These are phyloP conservation scores for Melipona bicolor DNA, from an alignment of 2,888 invertebrate genomes.

Conservation along the genomic window DNA sequence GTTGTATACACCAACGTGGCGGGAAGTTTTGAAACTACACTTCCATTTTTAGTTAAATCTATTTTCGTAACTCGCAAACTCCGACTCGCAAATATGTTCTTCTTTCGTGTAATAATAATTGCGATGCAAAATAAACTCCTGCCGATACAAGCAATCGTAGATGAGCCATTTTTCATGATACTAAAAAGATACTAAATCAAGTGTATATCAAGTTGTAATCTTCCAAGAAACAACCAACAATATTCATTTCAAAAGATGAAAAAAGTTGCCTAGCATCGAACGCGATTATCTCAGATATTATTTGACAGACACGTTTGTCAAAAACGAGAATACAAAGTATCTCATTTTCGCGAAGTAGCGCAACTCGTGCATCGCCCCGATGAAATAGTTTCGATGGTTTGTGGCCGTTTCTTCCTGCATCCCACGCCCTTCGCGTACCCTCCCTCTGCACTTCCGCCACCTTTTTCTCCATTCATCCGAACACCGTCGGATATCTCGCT, in stretches of 20 bases:
- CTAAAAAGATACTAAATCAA: constrained; percentile 1
- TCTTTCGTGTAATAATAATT: not conserved
- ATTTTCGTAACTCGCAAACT: not conserved
- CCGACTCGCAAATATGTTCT: not conserved
- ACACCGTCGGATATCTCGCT: constrained; percentile 79
- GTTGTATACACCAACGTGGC: not conserved
- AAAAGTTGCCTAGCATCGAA: not conserved
- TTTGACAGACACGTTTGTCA: not conserved
- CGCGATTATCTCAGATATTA: not conserved
- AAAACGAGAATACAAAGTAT: not conserved
- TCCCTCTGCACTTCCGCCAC: constrained; percentile 55
- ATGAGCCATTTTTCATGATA: not conserved
- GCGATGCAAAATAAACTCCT: too few species aligned
- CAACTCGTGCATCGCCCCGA: constrained; percentile 15
- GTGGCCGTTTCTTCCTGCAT: constrained; percentile 50
- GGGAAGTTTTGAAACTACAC: not conserved
- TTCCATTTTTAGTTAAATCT: not conserved
- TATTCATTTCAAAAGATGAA: not conserved
- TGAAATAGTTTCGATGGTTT: constrained; percentile 44
- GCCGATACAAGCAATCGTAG: too few species aligned
- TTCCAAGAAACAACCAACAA: not conserved
- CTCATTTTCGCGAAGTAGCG: not conserved
- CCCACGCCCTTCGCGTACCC: constrained; percentile 64
- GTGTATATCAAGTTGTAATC: not conserved
- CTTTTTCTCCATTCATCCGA: constrained; percentile 62